Conservation (phyloP, 2,797 vertebrate genomes). For the Danio aesculapii region DNA sequence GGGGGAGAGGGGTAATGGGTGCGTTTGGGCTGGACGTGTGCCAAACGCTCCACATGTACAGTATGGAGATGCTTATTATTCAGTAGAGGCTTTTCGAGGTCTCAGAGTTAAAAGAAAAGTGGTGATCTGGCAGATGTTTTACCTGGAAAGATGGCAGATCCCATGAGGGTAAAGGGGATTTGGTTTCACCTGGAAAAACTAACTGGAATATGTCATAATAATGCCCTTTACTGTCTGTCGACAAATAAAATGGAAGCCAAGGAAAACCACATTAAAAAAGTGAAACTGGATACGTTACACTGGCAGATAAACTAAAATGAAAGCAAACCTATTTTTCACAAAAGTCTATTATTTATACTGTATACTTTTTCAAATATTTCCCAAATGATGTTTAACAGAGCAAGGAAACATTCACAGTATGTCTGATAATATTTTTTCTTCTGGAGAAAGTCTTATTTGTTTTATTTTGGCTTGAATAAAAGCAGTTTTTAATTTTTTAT, state of each 20-base stretch:
- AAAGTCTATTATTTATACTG: no score
- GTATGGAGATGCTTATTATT: constrained; percentile 55
- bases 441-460: no score
- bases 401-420: no score
- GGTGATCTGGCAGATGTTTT: constrained; percentile 66
- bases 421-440: no score
- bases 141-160: constrained; percentile 43
- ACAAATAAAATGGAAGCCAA: constrained; percentile 30
- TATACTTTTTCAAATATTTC: no score
- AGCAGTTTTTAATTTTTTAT: no score
- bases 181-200: constrained; percentile 30
- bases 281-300: not conserved
- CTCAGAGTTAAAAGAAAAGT: constrained; percentile 60
- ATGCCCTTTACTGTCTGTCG: constrained; percentile 22
- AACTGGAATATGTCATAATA: constrained; percentile 6
- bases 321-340: no score
- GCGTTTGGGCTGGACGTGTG: constrained; percentile 61
- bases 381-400: no score
- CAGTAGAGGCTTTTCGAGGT: constrained; percentile 63
- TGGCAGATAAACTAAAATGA: not conserved
- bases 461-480: no score
- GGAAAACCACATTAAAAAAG: constrained; percentile 6
- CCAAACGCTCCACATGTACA: constrained; percentile 64
- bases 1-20: constrained; percentile 67
- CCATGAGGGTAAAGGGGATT: constrained; percentile 41